Evolutionary conservation across 2,888 invertebrate genomes (phyloP).

Genomic region (Athalia circularis): DNA sequence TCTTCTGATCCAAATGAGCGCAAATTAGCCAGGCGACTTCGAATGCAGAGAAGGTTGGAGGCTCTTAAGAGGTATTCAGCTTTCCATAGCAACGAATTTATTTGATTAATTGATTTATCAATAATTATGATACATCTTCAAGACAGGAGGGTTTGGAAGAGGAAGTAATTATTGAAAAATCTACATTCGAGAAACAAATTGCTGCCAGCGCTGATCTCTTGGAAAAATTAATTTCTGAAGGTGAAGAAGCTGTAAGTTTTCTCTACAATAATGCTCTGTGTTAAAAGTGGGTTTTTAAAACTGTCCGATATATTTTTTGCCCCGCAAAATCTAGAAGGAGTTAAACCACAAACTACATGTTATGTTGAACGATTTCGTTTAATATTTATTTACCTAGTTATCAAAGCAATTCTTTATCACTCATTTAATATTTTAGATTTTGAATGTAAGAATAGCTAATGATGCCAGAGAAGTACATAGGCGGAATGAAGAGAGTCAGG

Average conservation of each 20-base stretch:
- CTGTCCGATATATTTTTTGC: too few species aligned
- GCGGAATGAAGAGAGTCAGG: slow-evolving; percentile 76
- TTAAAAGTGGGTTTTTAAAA: not conserved
- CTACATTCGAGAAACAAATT: slow-evolving; percentile 80
- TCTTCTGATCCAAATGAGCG: slow-evolving; percentile 82
- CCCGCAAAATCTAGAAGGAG: too few species aligned
- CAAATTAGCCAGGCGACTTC: slow-evolving; percentile 81
- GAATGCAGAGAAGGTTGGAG: slow-evolving; percentile 81
- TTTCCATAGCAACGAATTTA: slow-evolving; percentile 30
- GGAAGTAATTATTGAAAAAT: slow-evolving; percentile 75
- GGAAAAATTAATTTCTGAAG: slow-evolving; percentile 81
- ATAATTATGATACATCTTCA: not conserved
- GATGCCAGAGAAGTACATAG: slow-evolving; percentile 83
- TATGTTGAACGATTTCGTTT: not conserved
- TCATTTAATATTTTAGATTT: slow-evolving; percentile 60
- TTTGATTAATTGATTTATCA: slow-evolving; percentile 21
- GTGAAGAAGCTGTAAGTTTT: slow-evolving; percentile 80
- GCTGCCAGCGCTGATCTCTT: slow-evolving; percentile 80
- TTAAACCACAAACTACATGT: not conserved
- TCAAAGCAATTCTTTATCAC: not conserved
- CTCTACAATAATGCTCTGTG: not conserved
- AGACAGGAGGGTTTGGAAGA: slow-evolving; percentile 58
- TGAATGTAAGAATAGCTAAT: slow-evolving; percentile 86
- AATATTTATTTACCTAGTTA: not conserved
- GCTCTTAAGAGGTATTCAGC: slow-evolving; percentile 75